Evolutionary conservation across 2,888 invertebrate species (phyloP), one percentile per base, ranked within the genome.

Genomic region (Drosophila gaucha): DNA sequence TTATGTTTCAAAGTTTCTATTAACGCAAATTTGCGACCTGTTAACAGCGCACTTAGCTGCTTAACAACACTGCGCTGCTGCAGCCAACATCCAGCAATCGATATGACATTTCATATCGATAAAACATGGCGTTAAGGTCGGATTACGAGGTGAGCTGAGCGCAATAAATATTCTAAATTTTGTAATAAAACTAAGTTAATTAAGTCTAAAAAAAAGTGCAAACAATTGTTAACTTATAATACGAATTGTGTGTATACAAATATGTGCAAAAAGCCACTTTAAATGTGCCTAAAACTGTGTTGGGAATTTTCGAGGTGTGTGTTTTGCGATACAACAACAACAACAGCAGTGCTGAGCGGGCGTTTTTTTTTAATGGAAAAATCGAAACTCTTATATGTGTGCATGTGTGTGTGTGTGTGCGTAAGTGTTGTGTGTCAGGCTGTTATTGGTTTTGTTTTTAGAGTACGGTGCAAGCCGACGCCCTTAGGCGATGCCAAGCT

Each of bases 121-220:
- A 84, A 83, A 90, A 90, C 82, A 91, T 91, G 91, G 91, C 91
- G 89, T 88, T 90, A 78, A 90, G 90, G 89, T 91, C 91, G 80
- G 90, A 90, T 82, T 91, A 89, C 88, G 91, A 91, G 91, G 91
- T 91, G 85, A 91, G 91, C 84, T 72, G 84, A 90, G 91, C 84
- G 70, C 67, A 69, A 65, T 49, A 76, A 73, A 65, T 79, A 74
- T 74, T 52, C 56, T 54, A 58, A 71, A 78, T 66, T 65, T 67
- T 75, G 1, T 55, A 24, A 67, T 49, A 67, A 80, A 74, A 74
- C 47, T 80, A 77, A 77, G 78, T 77, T 74, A 79, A 71, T 74
- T 80, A 74, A 86, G 74, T 47, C 36, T 36, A 18, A 57, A 64
- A 49, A 28, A 31, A 50, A 73, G 74, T 79, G 83, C 60, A 85